Percentiles rank a stretch among this genome's conserved stretches.
Evolutionary conservation across 2,888 invertebrate species (phyloP).

Genomic region (Orchesellides sinensis): DNA sequence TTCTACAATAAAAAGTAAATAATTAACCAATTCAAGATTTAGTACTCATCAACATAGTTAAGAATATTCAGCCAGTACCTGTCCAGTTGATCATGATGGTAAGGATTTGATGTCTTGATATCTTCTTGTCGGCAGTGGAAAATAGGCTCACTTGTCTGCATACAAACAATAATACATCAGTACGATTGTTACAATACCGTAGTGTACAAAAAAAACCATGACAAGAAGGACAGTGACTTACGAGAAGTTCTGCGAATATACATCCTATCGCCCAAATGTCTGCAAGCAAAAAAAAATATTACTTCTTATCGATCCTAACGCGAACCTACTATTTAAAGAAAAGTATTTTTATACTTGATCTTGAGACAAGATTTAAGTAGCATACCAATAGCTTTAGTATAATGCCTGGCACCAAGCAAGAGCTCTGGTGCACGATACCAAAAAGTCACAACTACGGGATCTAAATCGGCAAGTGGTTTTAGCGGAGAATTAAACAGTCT

Average conservation of each 20-base stretch:
- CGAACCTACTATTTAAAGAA: neutral
- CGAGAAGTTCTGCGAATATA: conserved; percentile 79
- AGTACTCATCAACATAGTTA: neutral
- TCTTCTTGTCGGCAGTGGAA: conserved; percentile 99
- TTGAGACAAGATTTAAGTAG: neutral
- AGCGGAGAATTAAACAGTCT: conserved; percentile 97
- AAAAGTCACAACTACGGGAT: conserved; percentile 99
- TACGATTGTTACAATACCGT: too few relatives aligned
- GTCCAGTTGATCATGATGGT: conserved; percentile 99
- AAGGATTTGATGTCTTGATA: conserved; percentile 99
- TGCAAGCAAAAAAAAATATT: conserved; percentile 77
- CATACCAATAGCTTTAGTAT: conserved; percentile 96
- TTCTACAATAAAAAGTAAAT: conserved; percentile 79
- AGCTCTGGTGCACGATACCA: conserved; percentile 99
- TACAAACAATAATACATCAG: conserved; percentile 86
- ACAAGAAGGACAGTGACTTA: too few relatives aligned
- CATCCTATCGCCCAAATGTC: conserved; percentile 99
- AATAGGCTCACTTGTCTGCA: conserved; percentile 99
- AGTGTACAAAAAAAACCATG: too few relatives aligned
- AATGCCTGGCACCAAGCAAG: conserved; percentile 95
- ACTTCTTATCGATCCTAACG: neutral
- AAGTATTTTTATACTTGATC: neutral
- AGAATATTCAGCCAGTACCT: conserved; percentile 77
- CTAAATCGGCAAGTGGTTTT: conserved; percentile 97
- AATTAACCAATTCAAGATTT: neutral